Evolutionary conservation across 2,113 vertebrate species (phyloP).

Genomic region (Delphinapterus leucas): DNA sequence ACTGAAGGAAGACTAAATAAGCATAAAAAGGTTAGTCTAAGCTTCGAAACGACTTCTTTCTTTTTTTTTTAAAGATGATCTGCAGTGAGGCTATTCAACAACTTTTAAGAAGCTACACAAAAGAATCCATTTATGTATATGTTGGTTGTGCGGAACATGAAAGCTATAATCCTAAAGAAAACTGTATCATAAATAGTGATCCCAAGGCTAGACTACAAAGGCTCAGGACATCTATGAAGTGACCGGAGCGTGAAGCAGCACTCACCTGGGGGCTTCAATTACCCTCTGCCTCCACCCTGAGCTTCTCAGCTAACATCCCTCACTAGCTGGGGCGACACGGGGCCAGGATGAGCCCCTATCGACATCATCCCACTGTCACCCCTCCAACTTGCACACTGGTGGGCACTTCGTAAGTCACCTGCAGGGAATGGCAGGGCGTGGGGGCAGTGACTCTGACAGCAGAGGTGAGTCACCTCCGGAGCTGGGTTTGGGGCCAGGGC

Average conservation of each 20-base stretch:
- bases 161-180: background rate
- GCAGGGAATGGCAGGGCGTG: background rate
- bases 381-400: background rate
- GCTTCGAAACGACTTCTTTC: background rate
- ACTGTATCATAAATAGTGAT: background rate
- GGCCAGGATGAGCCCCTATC: rapidly evolving
- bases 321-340: no score
- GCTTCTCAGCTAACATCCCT: background rate
- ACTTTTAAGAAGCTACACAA: background rate
- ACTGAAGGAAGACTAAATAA: background rate
- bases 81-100: background rate
- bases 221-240: background rate
- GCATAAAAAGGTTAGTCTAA: background rate
- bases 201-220: background rate
- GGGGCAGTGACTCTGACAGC: background rate
- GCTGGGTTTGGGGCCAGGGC: background rate
- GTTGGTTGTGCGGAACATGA: background rate
- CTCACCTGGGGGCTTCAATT: rapidly evolving
- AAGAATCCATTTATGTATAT: background rate
- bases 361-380: no score
- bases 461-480: background rate
- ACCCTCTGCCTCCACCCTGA: rapidly evolving
- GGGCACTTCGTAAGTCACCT: background rate
- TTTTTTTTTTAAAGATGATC: background rate
- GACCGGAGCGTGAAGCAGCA: background rate